Evolutionary conservation across 2,797 vertebrate species (phyloP).

Genomic region (Picus viridis): DNA sequence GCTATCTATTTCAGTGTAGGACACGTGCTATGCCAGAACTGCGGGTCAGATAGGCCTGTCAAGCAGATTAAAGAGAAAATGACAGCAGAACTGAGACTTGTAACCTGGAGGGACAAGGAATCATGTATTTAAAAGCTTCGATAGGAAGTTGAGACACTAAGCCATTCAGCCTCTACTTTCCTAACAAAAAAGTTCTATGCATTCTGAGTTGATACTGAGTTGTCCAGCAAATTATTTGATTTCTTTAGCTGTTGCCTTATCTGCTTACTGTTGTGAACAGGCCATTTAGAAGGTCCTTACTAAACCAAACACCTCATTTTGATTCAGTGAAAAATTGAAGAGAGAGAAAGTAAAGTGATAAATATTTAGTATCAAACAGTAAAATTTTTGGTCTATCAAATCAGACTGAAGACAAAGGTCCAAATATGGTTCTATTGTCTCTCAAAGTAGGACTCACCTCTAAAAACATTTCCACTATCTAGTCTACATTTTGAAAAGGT

Average conservation of each 20-base stretch:
- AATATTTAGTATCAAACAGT: background rate
- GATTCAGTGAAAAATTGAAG: background rate
- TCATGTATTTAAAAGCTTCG: background rate
- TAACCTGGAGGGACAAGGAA: background rate
- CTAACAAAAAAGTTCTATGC: background rate
- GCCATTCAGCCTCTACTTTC: background rate
- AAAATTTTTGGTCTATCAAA: background rate
- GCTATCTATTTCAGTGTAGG: background rate
- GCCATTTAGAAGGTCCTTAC: background rate
- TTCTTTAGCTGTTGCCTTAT: background rate
- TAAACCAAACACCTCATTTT: background rate
- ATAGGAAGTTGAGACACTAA: background rate
- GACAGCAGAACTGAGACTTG: background rate
- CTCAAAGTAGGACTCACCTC: background rate
- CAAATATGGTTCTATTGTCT: background rate
- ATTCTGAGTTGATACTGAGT: background rate
- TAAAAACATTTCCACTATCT: background rate
- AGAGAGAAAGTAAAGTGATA: background rate
- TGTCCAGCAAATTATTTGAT: background rate
- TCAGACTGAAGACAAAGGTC: background rate
- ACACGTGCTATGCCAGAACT: accelerated
- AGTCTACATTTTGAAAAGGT: background rate
- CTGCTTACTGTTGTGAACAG: background rate
- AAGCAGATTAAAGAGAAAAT: background rate
- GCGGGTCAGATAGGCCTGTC: background rate